Evolutionary conservation across 2,113 vertebrate species (phyloP), one percentile per base, ranked within the genome.

Genomic region (Lota lota): DNA sequence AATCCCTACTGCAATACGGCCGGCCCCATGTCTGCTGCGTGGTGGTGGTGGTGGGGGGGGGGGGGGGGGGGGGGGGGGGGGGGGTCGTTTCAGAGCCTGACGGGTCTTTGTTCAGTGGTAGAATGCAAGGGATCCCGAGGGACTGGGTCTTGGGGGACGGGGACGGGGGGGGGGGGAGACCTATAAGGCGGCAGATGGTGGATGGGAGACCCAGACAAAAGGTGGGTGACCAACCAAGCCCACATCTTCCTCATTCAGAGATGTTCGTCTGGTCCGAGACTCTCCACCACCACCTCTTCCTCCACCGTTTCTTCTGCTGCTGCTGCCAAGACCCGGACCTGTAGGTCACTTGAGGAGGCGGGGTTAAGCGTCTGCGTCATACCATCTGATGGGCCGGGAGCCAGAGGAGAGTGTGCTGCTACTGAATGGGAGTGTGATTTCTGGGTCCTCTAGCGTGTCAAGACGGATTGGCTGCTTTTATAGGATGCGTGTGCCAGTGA

Each of bases 181-280:
- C 70, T 56, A 20, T 36, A 17, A 75, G 74, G 66, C 50, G 77
- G 86, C 89, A 91, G 90, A 90, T 91, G 90, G 88, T 63, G 28
- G 66, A 79, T 86, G 75, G 69, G 75, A 69, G 61, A 5, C 58
- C 28, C 22, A 71, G 60, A 88, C 78, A 82, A 85, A 72, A 72
- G 81, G 70, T 40, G 20, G 81, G 72, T 28, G 20, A 68, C 18
- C 2, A 51, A 16, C 51, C 71, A 72, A 75, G 74, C 78, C 77
- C 33, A 20, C 61, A n/a, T 70, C 40, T 47, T 70, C 53, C 57
- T 67, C 68, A 72, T 80, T 80, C 78, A 74, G 28, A 33, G 40
- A 14, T 14, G 40, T 47, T 47, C 8, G 12, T 47, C 40, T 47
- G 40, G 40, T 0, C 10, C 12, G 40, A 47, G 10, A 8, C 40